Conservation (phyloP, 1,140 invertebrate genomes). For the Leptinotarsa undecemlineata region DNA sequence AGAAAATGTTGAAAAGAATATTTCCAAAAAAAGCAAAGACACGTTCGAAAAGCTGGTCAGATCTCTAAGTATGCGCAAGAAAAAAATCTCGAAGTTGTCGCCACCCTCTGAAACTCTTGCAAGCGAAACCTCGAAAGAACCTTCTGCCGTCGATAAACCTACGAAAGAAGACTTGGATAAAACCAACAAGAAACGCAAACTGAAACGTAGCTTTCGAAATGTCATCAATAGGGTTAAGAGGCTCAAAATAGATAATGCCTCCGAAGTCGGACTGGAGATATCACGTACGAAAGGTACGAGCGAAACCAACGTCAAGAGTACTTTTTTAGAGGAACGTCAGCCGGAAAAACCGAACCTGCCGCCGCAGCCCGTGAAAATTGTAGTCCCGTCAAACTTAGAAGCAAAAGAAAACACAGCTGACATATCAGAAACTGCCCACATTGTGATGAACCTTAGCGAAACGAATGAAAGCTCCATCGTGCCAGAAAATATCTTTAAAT, state of each 20-base stretch:
- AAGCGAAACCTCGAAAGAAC: neutral
- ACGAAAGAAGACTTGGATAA: constrained; percentile 7
- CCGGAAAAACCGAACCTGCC: constrained; percentile 27
- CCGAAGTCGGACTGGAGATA: constrained; percentile 7
- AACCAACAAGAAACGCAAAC: constrained; percentile 35
- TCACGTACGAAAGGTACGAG: constrained; percentile 14
- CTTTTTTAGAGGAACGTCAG: constrained; percentile 48
- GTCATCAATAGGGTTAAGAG: constrained; percentile 43
- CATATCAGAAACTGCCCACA: constrained; percentile 34
- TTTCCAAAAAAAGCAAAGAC: neutral
- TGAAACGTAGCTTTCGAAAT: constrained; percentile 36
- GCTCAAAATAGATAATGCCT: constrained; percentile 33
- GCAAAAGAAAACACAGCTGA: constrained; percentile 33
- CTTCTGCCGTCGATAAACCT: neutral
- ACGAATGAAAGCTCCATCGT: constrained; percentile 35
- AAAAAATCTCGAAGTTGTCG: constrained; percentile 1
- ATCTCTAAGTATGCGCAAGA: constrained; percentile 32
- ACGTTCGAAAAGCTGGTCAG: constrained; percentile 26
- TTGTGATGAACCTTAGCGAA: constrained; percentile 31
- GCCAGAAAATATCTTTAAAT: constrained; percentile 41
- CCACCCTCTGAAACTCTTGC: constrained; percentile 2
- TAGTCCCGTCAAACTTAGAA: constrained; percentile 35
- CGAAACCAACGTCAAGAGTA: constrained; percentile 17
- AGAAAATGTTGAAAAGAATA: constrained; percentile 4
- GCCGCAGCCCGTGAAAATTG: constrained; percentile 16